These are phyloP conservation scores for Callimico goeldii DNA, from an alignment of 2,797 vertebrate genomes.

Conservation along the genomic window DNA sequence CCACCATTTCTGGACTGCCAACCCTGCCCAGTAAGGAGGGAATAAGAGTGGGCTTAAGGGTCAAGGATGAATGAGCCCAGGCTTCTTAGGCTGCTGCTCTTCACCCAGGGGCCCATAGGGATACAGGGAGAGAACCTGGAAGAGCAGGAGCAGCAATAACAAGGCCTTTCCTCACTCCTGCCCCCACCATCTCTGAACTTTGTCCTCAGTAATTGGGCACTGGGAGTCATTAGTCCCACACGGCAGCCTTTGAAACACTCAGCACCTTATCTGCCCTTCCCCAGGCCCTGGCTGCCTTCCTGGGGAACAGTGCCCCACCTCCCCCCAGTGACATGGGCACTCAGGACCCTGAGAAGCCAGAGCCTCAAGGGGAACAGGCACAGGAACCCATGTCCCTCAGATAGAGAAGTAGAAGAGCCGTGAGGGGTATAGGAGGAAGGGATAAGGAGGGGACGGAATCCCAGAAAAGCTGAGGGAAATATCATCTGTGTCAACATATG, in stretches of 20 bases:
- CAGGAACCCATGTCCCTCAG: background rate
- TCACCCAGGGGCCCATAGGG: background rate
- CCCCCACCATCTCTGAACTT: slow-evolving; percentile 63
- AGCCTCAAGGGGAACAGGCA: background rate
- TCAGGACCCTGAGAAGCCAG: background rate
- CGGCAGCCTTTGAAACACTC: slow-evolving; percentile 29
- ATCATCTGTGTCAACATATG: slow-evolving; percentile 26
- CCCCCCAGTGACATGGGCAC: background rate
- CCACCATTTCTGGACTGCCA: background rate
- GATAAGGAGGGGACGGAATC: background rate
- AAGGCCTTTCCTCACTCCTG: background rate
- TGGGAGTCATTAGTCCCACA: slow-evolving; percentile 31
- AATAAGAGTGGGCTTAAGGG: background rate
- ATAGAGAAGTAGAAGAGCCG: background rate
- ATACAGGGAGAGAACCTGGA: background rate
- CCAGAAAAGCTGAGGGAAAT: background rate
- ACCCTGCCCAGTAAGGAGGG: background rate
- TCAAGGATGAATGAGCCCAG: background rate
- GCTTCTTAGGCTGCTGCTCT: background rate
- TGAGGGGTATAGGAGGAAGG: background rate
- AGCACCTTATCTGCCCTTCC: slow-evolving; percentile 45
- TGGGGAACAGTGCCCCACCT: slow-evolving; percentile 15
- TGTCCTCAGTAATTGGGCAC: slow-evolving; percentile 54
- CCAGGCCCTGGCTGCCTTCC: slow-evolving; percentile 12
- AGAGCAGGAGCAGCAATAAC: background rate